A percentile compares a stretch with the other conserved stretches of the same genome.
Conservation (phyloP, 2,888 invertebrate genomes). For the Hirtodrosophila cameraria region DNA sequence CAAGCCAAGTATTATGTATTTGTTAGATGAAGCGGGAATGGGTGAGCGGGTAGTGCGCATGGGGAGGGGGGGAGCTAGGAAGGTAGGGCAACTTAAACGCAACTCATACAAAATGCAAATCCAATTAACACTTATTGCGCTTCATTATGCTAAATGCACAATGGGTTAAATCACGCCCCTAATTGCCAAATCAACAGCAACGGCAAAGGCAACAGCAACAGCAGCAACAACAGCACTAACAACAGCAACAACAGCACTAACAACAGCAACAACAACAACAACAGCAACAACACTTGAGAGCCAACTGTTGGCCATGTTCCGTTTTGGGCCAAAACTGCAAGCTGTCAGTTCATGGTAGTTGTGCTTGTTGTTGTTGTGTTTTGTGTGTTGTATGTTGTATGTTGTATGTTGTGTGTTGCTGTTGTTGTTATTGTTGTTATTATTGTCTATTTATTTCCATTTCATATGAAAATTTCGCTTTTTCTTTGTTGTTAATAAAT, state of each 20-base stretch:
- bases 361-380: conserved; percentile 34
- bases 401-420: conserved; percentile 10
- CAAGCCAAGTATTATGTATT: conserved; percentile 48
- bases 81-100: background rate
- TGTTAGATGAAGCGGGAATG: background rate
- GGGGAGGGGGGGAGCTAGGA: background rate
- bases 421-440: conserved; percentile 10
- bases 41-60: too few relatives aligned
- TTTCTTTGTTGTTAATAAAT: conserved; percentile 56
- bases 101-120: conserved; percentile 60
- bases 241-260: conserved; percentile 19
- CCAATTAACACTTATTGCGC: conserved; percentile 79
- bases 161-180: conserved; percentile 78
- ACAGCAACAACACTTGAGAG: conserved; percentile 10
- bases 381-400: conserved; percentile 3
- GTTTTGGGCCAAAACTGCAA: conserved; percentile 51
- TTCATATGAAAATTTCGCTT: conserved; percentile 59
- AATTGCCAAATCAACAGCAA: conserved; percentile 63
- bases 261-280: conserved; percentile 24
- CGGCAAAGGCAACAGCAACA: conserved; percentile 32
- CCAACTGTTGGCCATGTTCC: conserved; percentile 51
- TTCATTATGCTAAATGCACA: conserved; percentile 79
- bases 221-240: conserved; percentile 19
- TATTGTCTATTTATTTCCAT: conserved; percentile 56
- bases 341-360: conserved; percentile 67